Evolutionary conservation across 2,888 invertebrate species (phyloP).

Genomic region (Cordylochernes scorpioides): DNA sequence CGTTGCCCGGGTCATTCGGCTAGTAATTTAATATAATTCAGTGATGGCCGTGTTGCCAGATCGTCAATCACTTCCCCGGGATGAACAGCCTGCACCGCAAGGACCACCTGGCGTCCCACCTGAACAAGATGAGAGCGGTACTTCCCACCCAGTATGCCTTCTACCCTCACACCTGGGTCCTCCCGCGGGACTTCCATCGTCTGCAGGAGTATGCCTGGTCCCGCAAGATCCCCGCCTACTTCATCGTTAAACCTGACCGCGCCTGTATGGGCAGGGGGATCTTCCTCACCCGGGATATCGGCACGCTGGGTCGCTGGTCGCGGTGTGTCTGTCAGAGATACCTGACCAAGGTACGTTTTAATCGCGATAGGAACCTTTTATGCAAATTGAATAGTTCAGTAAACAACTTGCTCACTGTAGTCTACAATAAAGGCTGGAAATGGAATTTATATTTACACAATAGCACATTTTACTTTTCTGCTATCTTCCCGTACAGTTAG

Average conservation of each 20-base stretch:
- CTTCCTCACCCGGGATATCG: constrained; percentile 49
- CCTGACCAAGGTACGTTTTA: constrained; percentile 34
- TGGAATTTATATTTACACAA: too few species aligned
- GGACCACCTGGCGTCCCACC: constrained; percentile 58
- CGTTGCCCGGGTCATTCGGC: too few species aligned
- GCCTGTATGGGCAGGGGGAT: constrained; percentile 75
- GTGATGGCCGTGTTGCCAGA: too few species aligned
- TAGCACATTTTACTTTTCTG: too few species aligned
- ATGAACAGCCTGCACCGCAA: constrained; percentile 69
- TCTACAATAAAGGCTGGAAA: too few species aligned
- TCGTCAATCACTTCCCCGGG: constrained; percentile 76
- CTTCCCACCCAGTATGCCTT: constrained; percentile 72
- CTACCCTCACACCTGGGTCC: constrained; percentile 76
- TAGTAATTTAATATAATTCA: too few species aligned
- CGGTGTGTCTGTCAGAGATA: constrained; percentile 64
- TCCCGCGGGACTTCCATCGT: constrained; percentile 52
- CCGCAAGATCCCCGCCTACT: too few species aligned
- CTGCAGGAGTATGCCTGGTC: too few species aligned
- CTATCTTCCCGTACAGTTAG: too few species aligned
- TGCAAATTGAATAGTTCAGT: too few species aligned
- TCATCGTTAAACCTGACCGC: constrained; percentile 67
- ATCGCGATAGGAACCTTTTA: too few species aligned
- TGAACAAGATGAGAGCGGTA: constrained; percentile 60
- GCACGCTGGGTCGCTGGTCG: constrained; percentile 47
- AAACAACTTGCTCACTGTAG: too few species aligned